Conservation (phyloP, 2,888 invertebrate genomes). For the Phoenoteleia sp. region DNA sequence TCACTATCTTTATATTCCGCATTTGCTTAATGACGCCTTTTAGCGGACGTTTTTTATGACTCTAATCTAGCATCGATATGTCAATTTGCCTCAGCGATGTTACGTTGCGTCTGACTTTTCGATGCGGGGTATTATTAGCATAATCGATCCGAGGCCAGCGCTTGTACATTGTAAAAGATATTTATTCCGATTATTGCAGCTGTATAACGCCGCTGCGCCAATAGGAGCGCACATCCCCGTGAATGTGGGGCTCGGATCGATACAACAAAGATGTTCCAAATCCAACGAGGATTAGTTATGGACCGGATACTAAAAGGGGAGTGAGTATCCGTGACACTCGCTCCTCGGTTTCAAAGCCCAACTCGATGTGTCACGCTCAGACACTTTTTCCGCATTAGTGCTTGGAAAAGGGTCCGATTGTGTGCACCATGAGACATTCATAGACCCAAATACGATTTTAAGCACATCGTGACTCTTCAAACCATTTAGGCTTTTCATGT, state of each 20-base stretch:
- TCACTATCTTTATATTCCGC: neutral
- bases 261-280: constrained; percentile 46
- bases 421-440: constrained; percentile 47
- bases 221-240: constrained; percentile 29
- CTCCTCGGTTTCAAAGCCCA: constrained; percentile 39
- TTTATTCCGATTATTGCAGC: constrained; percentile 59
- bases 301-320: constrained; percentile 64
- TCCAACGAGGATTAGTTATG: constrained; percentile 61
- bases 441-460: constrained; percentile 54
- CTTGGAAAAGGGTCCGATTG: constrained; percentile 36
- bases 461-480: constrained; percentile 52
- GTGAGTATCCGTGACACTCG: constrained; percentile 37
- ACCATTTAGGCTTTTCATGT: too few species aligned
- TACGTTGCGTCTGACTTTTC: constrained; percentile 1
- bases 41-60: constrained; percentile 19
- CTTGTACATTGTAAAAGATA: constrained; percentile 56
- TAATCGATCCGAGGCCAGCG: constrained; percentile 46
- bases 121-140: constrained; percentile 54
- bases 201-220: constrained; percentile 41
- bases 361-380: constrained; percentile 58
- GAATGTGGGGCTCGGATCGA: constrained; percentile 42
- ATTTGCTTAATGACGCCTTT: constrained; percentile 29
- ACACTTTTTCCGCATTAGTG: constrained; percentile 67
- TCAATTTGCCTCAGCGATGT: constrained; percentile 21
- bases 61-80: constrained; percentile 29